Percentiles rank a stretch among this genome's conserved stretches.
Evolutionary conservation across 2,797 vertebrate genomes (phyloP).

Genomic region (Paguma larvata): DNA sequence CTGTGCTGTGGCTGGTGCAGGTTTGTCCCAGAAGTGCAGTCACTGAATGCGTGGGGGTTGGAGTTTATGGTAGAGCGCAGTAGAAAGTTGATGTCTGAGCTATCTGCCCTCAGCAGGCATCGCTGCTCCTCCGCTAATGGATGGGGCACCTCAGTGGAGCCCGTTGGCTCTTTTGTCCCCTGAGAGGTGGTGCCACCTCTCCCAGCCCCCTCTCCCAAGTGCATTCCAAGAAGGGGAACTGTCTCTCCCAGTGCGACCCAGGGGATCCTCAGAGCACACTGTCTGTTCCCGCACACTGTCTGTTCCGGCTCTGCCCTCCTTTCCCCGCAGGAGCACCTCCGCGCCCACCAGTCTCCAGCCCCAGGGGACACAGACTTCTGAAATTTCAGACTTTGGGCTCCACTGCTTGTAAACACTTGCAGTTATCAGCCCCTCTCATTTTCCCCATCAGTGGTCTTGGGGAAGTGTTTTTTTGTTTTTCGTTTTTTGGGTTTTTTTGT

Average conservation of each 20-base stretch:
- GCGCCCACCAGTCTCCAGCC: neutral
- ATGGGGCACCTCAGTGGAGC: neutral
- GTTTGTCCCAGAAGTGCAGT: neutral
- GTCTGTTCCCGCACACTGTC: neutral
- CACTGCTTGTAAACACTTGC: neutral
- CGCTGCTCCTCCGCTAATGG: neutral
- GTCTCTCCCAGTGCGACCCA: neutral
- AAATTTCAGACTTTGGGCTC: neutral
- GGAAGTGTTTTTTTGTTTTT: neutral
- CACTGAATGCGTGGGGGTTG: neutral
- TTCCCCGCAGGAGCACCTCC: neutral
- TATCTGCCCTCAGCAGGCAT: neutral
- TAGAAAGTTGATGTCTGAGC: neutral
- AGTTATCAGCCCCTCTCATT: neutral
- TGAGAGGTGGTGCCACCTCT: neutral
- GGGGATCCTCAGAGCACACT: neutral
- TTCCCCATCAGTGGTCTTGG: neutral
- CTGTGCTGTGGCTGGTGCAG: neutral
- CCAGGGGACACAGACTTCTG: neutral
- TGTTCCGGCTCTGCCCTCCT: neutral
- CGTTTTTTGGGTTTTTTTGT: neutral
- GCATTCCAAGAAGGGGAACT: neutral
- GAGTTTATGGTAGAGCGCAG: neutral
- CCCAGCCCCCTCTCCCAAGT: too few relatives aligned
- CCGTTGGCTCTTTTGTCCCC: neutral